A percentile compares a stretch with the other conserved stretches of the same genome.
Evolutionary conservation across 2,113 vertebrate species (phyloP).

Genomic region (Morone chrysops): DNA sequence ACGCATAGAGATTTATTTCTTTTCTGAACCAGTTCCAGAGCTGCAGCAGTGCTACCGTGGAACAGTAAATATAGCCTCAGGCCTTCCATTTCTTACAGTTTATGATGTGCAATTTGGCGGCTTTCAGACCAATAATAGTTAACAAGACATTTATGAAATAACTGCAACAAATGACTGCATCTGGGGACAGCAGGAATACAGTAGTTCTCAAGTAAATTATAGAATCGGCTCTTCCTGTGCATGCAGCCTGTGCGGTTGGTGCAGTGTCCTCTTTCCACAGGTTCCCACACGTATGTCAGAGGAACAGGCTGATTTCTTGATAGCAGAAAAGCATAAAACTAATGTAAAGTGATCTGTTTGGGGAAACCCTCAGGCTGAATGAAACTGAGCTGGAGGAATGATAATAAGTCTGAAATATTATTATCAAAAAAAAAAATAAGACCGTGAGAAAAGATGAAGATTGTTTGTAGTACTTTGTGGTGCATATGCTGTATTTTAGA

Average conservation of each 20-base stretch:
- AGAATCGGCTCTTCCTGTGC: neutral
- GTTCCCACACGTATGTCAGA: conserved; percentile 36
- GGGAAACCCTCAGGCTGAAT: conserved; percentile 17
- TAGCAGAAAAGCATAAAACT: conserved; percentile 13
- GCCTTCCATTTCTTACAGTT: conserved; percentile 61
- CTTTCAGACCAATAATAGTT: conserved; percentile 62
- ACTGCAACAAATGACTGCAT: conserved; percentile 57
- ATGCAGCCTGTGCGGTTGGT: conserved; percentile 7
- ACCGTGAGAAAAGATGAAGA: conserved; percentile 5
- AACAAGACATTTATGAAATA: conserved; percentile 71
- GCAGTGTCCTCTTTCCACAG: conserved; percentile 54
- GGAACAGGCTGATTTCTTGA: conserved; percentile 22
- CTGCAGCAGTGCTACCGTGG: conserved; percentile 38
- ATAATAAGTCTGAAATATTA: conserved; percentile 15
- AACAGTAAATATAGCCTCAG: conserved; percentile 60
- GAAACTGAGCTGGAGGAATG: conserved; percentile 48
- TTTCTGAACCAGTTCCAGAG: conserved; percentile 54
- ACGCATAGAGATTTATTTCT: conserved; percentile 2
- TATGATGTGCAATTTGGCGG: conserved; percentile 65
- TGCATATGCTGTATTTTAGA: neutral
- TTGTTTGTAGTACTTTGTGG: neutral
- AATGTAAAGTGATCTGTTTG: conserved; percentile 25
- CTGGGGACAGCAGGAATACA: conserved; percentile 18
- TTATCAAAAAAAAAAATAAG: neutral
- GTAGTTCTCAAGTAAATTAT: conserved; percentile 33